phyloP scores from a whole-genome alignment of 1,140 invertebrate species.

The Euborellia annulipes region DNA sequence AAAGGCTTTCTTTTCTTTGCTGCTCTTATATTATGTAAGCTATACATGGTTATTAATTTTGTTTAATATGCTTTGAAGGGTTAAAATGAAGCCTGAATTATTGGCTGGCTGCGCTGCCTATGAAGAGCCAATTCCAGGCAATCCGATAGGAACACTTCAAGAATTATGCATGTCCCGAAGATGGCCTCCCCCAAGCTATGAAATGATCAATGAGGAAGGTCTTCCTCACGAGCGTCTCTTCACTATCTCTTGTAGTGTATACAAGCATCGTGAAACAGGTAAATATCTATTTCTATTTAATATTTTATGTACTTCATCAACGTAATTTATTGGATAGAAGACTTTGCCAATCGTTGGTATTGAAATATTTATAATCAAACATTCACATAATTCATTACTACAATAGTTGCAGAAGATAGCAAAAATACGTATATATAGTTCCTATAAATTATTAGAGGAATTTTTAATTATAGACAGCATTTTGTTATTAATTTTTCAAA shows the following conservation, averaged over 20 bases:
- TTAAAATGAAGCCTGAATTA: too few relatives aligned
- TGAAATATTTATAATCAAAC: too few relatives aligned
- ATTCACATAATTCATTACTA: too few relatives aligned
- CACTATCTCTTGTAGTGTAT: slow-evolving; percentile 76
- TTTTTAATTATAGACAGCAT: too few relatives aligned
- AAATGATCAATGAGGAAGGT: slow-evolving; percentile 77
- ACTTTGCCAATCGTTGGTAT: too few relatives aligned
- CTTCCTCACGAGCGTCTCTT: slow-evolving; percentile 85
- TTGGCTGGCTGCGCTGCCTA: slow-evolving; percentile 15
- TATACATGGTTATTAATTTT: slow-evolving; percentile 6
- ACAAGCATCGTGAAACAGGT: slow-evolving; percentile 66
- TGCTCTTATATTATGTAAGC: too few relatives aligned
- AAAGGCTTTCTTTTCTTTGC: too few relatives aligned
- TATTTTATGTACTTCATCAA: background rate
- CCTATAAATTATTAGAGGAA: too few relatives aligned
- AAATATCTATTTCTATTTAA: slow-evolving; percentile 20
- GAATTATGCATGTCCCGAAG: slow-evolving; percentile 91
- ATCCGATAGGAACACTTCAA: slow-evolving; percentile 89
- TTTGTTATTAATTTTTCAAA: too few relatives aligned
- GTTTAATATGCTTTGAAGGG: slow-evolving; percentile 5
- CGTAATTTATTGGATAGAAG: too few relatives aligned
- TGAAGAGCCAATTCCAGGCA: slow-evolving; percentile 37
- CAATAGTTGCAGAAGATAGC: too few relatives aligned
- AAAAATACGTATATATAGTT: too few relatives aligned
- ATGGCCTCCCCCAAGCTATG: slow-evolving; percentile 86